Percentiles rank a stretch among this genome's conserved stretches.
Conservation (phyloP, 2,113 vertebrate species). For the Mystacornis crossleyi region DNA sequence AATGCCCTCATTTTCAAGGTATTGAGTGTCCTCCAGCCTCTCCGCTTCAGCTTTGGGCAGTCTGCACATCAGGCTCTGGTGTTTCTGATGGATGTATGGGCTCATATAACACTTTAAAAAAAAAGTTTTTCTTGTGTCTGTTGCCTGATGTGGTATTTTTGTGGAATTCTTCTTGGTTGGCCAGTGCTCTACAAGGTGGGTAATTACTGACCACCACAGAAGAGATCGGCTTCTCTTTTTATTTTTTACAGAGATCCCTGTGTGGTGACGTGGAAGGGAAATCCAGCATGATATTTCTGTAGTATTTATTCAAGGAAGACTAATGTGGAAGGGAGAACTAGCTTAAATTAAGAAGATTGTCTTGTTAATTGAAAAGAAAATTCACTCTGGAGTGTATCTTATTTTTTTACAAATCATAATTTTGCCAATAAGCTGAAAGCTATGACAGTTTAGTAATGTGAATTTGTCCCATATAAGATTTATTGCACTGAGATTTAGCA, state of each 20-base stretch:
- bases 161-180: not conserved
- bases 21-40: not conserved
- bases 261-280: not conserved
- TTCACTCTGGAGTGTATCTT: not conserved
- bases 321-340: not conserved
- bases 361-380: not conserved
- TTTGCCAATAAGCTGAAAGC: not conserved
- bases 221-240: not conserved
- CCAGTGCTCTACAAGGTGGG: not conserved
- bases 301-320: not conserved
- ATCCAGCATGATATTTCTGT: not conserved
- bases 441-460: not conserved
- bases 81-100: not conserved
- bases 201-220: fast-evolving
- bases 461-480: not conserved
- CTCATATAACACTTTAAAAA: fast-evolving
- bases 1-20: not conserved
- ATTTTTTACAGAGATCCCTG: not conserved
- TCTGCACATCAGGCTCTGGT: not conserved
- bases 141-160: not conserved
- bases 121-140: not conserved
- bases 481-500: not conserved
- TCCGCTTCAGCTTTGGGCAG: not conserved
- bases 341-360: not conserved
- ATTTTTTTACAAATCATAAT: not conserved